Conservation (phyloP, 2,888 invertebrate genomes). For the Lasioglossum malachurum region DNA sequence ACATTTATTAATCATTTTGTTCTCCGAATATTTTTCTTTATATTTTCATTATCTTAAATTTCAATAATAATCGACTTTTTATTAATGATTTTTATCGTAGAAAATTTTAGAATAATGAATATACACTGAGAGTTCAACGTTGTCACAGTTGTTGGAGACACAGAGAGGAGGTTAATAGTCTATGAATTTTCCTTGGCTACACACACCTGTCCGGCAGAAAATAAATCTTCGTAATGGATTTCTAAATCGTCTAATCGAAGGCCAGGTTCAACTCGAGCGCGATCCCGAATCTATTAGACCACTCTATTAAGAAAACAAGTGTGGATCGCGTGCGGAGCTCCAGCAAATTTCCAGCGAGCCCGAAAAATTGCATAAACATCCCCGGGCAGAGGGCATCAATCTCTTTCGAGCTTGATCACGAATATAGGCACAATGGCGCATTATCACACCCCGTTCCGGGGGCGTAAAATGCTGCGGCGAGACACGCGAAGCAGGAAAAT, state of each 20-base stretch:
- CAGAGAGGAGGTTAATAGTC: neutral
- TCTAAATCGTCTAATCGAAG: neutral
- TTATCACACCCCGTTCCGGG: neutral
- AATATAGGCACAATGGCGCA: neutral
- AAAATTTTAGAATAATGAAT: too few species aligned
- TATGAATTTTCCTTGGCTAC: neutral
- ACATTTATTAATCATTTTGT: too few species aligned
- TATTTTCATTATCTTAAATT: too few species aligned
- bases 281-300: neutral
- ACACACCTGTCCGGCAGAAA: neutral
- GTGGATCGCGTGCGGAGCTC: neutral
- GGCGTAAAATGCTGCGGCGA: neutral
- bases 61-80: too few species aligned
- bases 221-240: neutral
- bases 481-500: constrained; percentile 12
- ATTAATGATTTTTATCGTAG: too few species aligned
- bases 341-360: neutral
- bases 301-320: neutral
- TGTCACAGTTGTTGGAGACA: too few species aligned
- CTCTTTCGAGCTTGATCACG: constrained; percentile 3
- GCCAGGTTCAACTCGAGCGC: neutral
- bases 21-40: too few species aligned
- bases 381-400: neutral
- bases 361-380: neutral
- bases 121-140: too few species aligned